Evolutionary conservation across 2,888 invertebrate genomes (phyloP).

Genomic region (Leptopterna dolabrata): DNA sequence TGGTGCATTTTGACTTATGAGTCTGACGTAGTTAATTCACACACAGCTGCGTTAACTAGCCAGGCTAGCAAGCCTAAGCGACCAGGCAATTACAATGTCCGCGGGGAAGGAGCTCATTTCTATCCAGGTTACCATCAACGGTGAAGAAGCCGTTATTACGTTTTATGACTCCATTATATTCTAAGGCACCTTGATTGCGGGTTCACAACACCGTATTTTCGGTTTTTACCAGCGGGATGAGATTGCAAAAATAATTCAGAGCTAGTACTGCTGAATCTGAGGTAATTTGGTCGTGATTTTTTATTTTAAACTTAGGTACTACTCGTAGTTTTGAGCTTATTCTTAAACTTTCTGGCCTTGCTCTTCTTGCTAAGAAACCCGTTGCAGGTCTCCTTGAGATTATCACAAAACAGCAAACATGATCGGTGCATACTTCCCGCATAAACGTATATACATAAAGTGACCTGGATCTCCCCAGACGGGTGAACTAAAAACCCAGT

Average conservation of each 20-base stretch:
- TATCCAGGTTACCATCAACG: constrained; percentile 13
- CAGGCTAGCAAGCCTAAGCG: not conserved
- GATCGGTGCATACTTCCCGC: too few relatives aligned
- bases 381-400: too few relatives aligned
- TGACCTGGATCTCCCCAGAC: too few relatives aligned
- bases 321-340: too few relatives aligned
- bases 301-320: too few relatives aligned
- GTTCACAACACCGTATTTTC: constrained; percentile 9
- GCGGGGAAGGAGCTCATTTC: not conserved
- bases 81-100: constrained; percentile 18
- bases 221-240: not conserved
- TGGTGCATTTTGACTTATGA: not conserved
- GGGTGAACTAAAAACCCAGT: too few relatives aligned
- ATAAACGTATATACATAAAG: too few relatives aligned
- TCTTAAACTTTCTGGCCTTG: too few relatives aligned
- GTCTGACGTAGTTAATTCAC: constrained; percentile 5
- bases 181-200: constrained; percentile 19
- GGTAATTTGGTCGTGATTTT: not conserved
- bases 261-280: not conserved
- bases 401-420: too few relatives aligned
- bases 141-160: constrained; percentile 3
- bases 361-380: too few relatives aligned
- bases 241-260: not conserved
- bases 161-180: constrained; percentile 16
- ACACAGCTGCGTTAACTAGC: constrained; percentile 21